phyloP scores from a whole-genome alignment of 2,797 vertebrate genomes.

The Cheirogaleus major region DNA sequence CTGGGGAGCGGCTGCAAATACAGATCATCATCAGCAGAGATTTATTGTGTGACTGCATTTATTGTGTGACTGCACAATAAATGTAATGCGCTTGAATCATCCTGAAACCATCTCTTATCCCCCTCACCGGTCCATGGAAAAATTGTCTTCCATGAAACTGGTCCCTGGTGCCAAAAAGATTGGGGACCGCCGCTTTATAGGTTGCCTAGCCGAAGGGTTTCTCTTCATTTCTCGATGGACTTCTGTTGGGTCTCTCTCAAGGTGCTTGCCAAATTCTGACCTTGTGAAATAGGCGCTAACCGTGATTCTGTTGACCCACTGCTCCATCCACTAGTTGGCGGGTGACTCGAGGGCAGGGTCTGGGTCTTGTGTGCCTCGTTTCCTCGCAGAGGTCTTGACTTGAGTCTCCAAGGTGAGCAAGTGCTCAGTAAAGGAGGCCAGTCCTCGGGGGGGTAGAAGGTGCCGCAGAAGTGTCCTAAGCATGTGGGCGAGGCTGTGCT shows the following conservation, averaged over 20 bases:
- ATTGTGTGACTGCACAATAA: too few relatives aligned
- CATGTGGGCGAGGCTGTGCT: accelerated
- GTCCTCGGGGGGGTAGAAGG: background rate
- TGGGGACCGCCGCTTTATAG: too few relatives aligned
- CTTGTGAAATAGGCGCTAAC: accelerated
- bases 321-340: accelerated
- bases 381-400: background rate
- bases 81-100: too few relatives aligned
- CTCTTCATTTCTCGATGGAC: background rate
- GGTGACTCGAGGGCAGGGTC: background rate
- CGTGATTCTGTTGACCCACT: background rate
- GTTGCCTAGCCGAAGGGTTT: background rate
- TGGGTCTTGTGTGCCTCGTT: background rate
- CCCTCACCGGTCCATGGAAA: too few relatives aligned
- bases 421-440: background rate
- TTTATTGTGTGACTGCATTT: too few relatives aligned
- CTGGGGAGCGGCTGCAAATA: too few relatives aligned
- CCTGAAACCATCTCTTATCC: too few relatives aligned
- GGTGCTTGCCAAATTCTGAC: background rate
- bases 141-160: too few relatives aligned
- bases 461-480: accelerated
- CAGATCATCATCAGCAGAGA: too few relatives aligned
- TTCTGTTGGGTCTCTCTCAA: background rate
- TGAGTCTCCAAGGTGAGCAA: background rate
- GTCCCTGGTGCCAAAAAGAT: too few relatives aligned